These are phyloP conservation scores for Sinocyclocheilus rhinocerous DNA, from an alignment of 2,113 vertebrate species.

Conservation along the genomic window DNA sequence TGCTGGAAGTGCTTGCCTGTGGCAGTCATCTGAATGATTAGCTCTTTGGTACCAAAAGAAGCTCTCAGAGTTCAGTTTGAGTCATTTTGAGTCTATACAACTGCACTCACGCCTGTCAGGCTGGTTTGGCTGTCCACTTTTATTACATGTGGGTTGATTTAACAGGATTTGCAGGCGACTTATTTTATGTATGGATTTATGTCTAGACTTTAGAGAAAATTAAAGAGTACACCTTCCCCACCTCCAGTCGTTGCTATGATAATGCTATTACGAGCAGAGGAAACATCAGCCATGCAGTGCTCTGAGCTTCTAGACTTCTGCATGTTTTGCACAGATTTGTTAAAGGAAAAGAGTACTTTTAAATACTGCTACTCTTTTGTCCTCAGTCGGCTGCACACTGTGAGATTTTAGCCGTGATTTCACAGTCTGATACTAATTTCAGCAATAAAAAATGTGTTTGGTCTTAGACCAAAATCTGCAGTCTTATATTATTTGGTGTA, in stretches of 20 bases:
- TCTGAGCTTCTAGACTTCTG: background rate
- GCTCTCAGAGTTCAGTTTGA: slow-evolving; percentile 34
- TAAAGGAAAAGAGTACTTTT: background rate
- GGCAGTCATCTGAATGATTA: slow-evolving; percentile 36
- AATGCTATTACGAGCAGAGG: slow-evolving; percentile 31
- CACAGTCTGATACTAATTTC: background rate
- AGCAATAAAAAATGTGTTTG: background rate
- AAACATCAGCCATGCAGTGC: slow-evolving; percentile 10
- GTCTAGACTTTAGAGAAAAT: slow-evolving; percentile 33
- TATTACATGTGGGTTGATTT: slow-evolving; percentile 50
- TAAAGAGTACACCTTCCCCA: slow-evolving; percentile 21
- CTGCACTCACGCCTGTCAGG: slow-evolving; percentile 40
- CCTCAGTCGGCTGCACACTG: background rate
- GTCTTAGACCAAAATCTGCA: background rate
- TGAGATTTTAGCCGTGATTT: background rate
- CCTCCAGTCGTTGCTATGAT: slow-evolving; percentile 8
- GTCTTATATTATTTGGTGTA: background rate
- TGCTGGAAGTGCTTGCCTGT: slow-evolving; percentile 39
- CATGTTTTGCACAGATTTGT: background rate
- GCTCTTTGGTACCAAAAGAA: slow-evolving; percentile 43
- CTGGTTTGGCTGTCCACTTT: slow-evolving; percentile 20
- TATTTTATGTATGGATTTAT: slow-evolving; percentile 34
- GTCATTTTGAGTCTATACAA: slow-evolving; percentile 30
- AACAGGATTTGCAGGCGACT: slow-evolving; percentile 49
- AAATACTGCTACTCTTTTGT: background rate